Evolutionary conservation across 35 echinoderm and acorn worm genomes (phyloP), one percentile per base, ranked within the genome.

Genomic region (Stichopus chloronotus): DNA sequence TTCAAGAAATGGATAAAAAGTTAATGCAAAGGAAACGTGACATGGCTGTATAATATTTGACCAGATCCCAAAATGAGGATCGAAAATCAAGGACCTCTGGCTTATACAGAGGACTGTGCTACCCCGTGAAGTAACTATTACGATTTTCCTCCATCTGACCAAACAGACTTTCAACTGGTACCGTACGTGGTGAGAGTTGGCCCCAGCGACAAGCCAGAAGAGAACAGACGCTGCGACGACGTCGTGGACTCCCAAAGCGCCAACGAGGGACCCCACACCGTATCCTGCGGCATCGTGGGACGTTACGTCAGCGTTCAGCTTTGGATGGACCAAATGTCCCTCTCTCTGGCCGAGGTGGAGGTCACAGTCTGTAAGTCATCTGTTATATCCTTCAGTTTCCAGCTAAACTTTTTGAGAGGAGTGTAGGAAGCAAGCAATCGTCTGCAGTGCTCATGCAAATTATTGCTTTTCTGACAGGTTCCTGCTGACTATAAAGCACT

Each of bases 101-200:
- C 30, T 43, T 43, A 43, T 3, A 43, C 3, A 43, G 30, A 43
- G 30, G 30, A 43, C 30, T 0, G 30, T 43, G 30, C 30, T 43
- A 43, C 30, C 30, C 30, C 3, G 30, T 43, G 30, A 43, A 3
- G 3, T 43, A 43, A 43, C 30, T 43, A 43, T 43, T 3, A 43
- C 3, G 30, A 43, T 43, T 43, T 43, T 0, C 30, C 30, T 43
- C 30, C 30, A 0, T 43, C 30, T 43, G 30, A 43, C 30, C 30
- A 43, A 7, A 19, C 76, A 95, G 94, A 92, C 53, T 93, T 83
- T 71, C 82, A 81, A 19, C 20, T 93, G 30, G 58, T 87, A 89
- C 94, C 94, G 19, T 93, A 93, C 14, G 85, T 95, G 19, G 95
- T 96, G 0, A 87, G 95, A 78, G 88, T 96, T 1, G 95, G 95